Conservation (phyloP, 2,888 invertebrate species). For the Ectropis crepuscularia region DNA sequence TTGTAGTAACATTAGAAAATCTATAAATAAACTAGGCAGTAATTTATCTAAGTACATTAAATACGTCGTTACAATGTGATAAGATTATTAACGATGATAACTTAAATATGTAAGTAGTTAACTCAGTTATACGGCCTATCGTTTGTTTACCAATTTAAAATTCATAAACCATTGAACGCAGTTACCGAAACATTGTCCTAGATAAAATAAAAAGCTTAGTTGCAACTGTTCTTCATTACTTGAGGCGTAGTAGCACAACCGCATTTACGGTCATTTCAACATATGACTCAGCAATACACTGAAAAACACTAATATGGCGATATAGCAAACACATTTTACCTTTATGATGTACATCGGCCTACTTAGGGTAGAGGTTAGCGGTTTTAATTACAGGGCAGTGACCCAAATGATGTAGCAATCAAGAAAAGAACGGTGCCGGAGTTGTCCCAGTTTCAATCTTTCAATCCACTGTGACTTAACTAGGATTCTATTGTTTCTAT, state of each 20-base stretch:
- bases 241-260: neutral
- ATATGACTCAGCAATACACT: constrained; percentile 14
- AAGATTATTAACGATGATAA: too few species aligned
- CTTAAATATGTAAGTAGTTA: too few species aligned
- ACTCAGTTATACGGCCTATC: neutral
- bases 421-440: constrained; percentile 22
- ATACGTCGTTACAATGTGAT: too few species aligned
- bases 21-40: too few species aligned
- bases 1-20: too few species aligned
- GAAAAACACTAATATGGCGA: constrained; percentile 3
- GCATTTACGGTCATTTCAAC: constrained; percentile 1
- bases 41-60: too few species aligned
- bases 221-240: constrained; percentile 12
- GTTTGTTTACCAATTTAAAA: neutral
- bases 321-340: constrained; percentile 16
- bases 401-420: constrained; percentile 30
- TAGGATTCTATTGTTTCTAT: constrained; percentile 24
- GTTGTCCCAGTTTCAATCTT: constrained; percentile 13
- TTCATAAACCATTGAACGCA: neutral
- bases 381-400: constrained; percentile 28
- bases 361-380: constrained; percentile 10
- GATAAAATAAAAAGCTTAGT: constrained; percentile 4
- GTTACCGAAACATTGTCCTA: neutral
- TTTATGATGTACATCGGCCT: constrained; percentile 19
- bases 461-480: constrained; percentile 20